These are phyloP conservation scores for Clivina fossor DNA, from an alignment of 2,888 invertebrate species.

Conservation along the genomic window DNA sequence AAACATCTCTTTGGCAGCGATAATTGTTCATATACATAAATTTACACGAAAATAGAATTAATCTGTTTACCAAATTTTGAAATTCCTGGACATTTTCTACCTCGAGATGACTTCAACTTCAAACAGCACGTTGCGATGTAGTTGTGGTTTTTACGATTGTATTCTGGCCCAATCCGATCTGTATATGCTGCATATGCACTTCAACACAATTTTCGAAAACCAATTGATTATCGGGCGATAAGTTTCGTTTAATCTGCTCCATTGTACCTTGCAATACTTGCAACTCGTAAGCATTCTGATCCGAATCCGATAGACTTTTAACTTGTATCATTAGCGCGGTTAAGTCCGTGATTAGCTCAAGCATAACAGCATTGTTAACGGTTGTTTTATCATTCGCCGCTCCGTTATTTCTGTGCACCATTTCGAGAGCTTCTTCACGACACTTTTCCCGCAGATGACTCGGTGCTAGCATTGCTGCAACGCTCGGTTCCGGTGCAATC, in stretches of 20 bases:
- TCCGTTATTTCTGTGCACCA: constrained; percentile 74
- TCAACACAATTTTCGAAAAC: constrained; percentile 87
- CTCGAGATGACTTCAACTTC: constrained; percentile 3
- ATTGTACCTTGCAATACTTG: constrained; percentile 89
- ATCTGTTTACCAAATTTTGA: constrained; percentile 2
- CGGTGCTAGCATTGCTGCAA: constrained; percentile 85
- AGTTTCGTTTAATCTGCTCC: constrained; percentile 80
- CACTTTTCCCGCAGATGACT: constrained; percentile 86
- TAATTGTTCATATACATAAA: too few species aligned
- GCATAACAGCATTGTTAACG: constrained; percentile 60
- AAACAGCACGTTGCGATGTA: constrained; percentile 13
- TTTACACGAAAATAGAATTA: too few species aligned
- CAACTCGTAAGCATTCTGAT: constrained; percentile 87
- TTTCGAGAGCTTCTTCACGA: constrained; percentile 77
- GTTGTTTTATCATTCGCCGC: constrained; percentile 58
- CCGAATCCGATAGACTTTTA: constrained; percentile 74
- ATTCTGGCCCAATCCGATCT: constrained; percentile 64
- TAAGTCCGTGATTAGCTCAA: constrained; percentile 81
- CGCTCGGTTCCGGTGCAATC: constrained; percentile 84
- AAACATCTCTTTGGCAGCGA: too few species aligned
- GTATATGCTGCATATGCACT: constrained; percentile 87
- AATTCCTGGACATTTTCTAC: not conserved
- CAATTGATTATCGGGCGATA: constrained; percentile 73
- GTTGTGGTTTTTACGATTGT: constrained; percentile 30
- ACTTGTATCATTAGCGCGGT: constrained; percentile 89